Percentiles rank a stretch among this genome's conserved stretches.
These are phyloP conservation scores for Lepus europaeus DNA, from an alignment of 2,113 vertebrate species.

Conservation along the genomic window DNA sequence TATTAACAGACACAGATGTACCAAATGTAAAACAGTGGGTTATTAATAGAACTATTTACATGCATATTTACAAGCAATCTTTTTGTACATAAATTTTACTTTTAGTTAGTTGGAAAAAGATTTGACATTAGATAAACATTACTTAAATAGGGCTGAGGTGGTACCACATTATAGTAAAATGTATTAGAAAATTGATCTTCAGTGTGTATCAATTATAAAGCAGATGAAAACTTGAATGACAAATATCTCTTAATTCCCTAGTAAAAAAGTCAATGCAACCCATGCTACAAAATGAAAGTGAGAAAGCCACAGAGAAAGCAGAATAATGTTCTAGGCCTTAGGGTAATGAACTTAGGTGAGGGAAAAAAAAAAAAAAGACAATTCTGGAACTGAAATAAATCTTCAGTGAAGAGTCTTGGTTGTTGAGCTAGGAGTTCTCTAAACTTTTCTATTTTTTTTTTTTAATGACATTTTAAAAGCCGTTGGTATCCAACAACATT, in stretches of 20 bases:
- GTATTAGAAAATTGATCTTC: slow-evolving; percentile 80
- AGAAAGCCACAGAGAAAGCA: slow-evolving; percentile 78
- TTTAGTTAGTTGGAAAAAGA: slow-evolving; percentile 78
- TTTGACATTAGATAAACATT: slow-evolving; percentile 78
- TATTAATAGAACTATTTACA: slow-evolving; percentile 91
- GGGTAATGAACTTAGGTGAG: slow-evolving; percentile 70
- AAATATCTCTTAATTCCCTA: slow-evolving; percentile 80
- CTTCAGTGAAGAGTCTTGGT: slow-evolving; percentile 73
- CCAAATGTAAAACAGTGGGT: slow-evolving; percentile 85
- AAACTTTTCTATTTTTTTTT: slow-evolving; percentile 21
- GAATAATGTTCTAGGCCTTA: slow-evolving; percentile 61
- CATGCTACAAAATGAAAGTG: slow-evolving; percentile 82
- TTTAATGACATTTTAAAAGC: slow-evolving; percentile 77
- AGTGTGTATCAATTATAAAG: slow-evolving; percentile 80
- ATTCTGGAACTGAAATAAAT: slow-evolving; percentile 60
- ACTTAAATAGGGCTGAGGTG: slow-evolving; percentile 78
- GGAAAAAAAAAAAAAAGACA: slow-evolving; percentile 54
- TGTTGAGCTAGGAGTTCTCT: slow-evolving; percentile 62
- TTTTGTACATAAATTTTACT: slow-evolving; percentile 81
- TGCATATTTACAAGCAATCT: slow-evolving; percentile 87
- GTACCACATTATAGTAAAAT: slow-evolving; percentile 78
- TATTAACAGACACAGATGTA: slow-evolving; percentile 86
- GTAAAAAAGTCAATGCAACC: slow-evolving; percentile 81
- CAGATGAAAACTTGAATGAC: slow-evolving; percentile 79
- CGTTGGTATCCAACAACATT: slow-evolving; percentile 82